These are phyloP conservation scores for Podarcis muralis DNA, from an alignment of 2,113 vertebrate species.

Conservation along the genomic window DNA sequence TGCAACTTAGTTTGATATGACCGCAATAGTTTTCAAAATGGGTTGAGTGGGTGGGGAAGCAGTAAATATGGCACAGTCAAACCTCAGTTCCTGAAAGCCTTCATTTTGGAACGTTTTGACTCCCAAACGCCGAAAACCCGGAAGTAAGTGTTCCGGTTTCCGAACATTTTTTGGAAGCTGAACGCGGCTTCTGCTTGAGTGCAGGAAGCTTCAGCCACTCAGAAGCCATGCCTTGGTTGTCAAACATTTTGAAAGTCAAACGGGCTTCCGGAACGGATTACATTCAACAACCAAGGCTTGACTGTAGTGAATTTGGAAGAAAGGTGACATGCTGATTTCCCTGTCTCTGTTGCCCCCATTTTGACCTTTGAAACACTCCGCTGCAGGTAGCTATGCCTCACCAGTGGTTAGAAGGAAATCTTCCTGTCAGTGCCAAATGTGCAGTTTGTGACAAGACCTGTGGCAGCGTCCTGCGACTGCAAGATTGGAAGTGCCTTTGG, in stretches of 20 bases:
- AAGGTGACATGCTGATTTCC: neutral
- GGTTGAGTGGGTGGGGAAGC: neutral
- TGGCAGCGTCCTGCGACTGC: conserved; percentile 93
- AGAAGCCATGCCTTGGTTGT: too few relatives aligned
- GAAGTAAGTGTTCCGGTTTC: too few relatives aligned
- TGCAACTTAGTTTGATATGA: too few relatives aligned
- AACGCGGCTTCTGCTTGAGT: too few relatives aligned
- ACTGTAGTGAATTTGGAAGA: neutral
- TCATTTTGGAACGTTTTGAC: neutral
- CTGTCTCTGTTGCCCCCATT: neutral
- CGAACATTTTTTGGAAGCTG: too few relatives aligned
- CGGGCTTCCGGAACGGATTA: too few relatives aligned
- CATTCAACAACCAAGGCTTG: neutral
- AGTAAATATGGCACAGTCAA: neutral
- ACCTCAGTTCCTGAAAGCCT: neutral
- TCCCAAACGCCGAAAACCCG: neutral
- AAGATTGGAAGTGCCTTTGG: conserved; percentile 99
- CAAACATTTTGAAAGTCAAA: too few relatives aligned
- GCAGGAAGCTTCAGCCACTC: too few relatives aligned
- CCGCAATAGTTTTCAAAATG: neutral
- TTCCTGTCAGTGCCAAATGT: conserved; percentile 97
- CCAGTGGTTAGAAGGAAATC: conserved; percentile 97
- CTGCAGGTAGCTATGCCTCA: conserved; percentile 96
- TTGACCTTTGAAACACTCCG: neutral
- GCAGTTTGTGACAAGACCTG: conserved; percentile 97